A percentile compares a stretch with the other conserved stretches of the same genome.
phyloP scores from a whole-genome alignment of 1,140 invertebrate genomes.

The Laodelphax striatellus region DNA sequence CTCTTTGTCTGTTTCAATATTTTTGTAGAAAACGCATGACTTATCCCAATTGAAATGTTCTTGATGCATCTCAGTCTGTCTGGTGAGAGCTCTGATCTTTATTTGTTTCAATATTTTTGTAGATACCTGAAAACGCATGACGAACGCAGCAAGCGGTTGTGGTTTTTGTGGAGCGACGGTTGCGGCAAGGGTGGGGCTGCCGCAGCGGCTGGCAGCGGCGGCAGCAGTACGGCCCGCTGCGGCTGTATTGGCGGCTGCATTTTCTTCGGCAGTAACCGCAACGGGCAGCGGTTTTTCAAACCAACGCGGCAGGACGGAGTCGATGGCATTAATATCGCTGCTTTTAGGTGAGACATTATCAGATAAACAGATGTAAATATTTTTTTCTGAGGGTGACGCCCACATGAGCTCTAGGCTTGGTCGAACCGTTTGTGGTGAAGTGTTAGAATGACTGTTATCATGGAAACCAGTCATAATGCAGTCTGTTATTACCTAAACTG shows the following conservation, averaged over 20 bases:
- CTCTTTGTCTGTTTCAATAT: too few relatives aligned
- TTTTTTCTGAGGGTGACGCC: too few relatives aligned
- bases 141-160: slow-evolving; percentile 71
- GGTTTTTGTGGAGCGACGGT: slow-evolving; percentile 85
- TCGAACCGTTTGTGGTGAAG: too few relatives aligned
- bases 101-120: slow-evolving; percentile 6
- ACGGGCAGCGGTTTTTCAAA: slow-evolving; percentile 79
- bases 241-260: slow-evolving; percentile 89
- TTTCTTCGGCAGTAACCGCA: slow-evolving; percentile 86
- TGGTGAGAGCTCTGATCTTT: background rate
- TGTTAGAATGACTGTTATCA: too few relatives aligned
- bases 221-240: slow-evolving; percentile 53
- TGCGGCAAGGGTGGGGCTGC: slow-evolving; percentile 26
- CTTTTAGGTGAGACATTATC: slow-evolving; percentile 39
- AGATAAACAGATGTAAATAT: too few relatives aligned
- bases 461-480: too few relatives aligned
- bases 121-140: slow-evolving; percentile 83
- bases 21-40: background rate
- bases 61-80: background rate
- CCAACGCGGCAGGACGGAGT: slow-evolving; percentile 63
- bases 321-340: slow-evolving; percentile 71
- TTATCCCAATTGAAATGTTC: background rate
- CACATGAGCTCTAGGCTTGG: too few relatives aligned
- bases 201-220: background rate
- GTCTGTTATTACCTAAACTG: too few relatives aligned